Percentiles rank a stretch among this genome's conserved stretches.
These are phyloP conservation scores for Canis aureus DNA, from an alignment of 2,113 vertebrate species.

Conservation along the genomic window DNA sequence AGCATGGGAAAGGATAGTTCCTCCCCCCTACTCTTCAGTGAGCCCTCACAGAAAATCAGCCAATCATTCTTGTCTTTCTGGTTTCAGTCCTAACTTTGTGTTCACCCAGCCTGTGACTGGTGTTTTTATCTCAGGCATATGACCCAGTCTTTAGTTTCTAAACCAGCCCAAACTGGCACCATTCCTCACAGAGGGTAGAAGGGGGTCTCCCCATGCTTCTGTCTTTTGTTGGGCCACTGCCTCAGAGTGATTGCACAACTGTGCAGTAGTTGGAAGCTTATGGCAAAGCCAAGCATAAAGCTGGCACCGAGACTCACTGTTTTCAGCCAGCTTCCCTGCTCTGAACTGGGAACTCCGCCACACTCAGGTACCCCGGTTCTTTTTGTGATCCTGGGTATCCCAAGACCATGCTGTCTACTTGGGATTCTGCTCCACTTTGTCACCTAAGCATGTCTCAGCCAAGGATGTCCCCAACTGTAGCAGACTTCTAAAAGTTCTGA, in stretches of 20 bases:
- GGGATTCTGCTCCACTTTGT: no score
- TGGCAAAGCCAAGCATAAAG: background rate
- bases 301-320: background rate
- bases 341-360: background rate
- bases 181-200: background rate
- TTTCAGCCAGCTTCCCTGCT: background rate
- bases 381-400: no score
- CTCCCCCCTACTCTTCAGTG: background rate
- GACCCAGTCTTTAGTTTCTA: background rate
- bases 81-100: background rate
- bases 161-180: background rate
- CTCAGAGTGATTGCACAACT: background rate
- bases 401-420: no score
- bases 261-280: background rate
- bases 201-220: background rate
- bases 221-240: background rate
- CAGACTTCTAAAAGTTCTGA: background rate
- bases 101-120: background rate
- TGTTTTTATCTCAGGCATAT: background rate
- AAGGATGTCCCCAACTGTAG: background rate
- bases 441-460: background rate
- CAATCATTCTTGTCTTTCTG: background rate
- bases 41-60: background rate
- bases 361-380: no score
- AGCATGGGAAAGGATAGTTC: background rate